phyloP scores from a whole-genome alignment of 2,797 vertebrate genomes.

The Amblyraja radiata region DNA sequence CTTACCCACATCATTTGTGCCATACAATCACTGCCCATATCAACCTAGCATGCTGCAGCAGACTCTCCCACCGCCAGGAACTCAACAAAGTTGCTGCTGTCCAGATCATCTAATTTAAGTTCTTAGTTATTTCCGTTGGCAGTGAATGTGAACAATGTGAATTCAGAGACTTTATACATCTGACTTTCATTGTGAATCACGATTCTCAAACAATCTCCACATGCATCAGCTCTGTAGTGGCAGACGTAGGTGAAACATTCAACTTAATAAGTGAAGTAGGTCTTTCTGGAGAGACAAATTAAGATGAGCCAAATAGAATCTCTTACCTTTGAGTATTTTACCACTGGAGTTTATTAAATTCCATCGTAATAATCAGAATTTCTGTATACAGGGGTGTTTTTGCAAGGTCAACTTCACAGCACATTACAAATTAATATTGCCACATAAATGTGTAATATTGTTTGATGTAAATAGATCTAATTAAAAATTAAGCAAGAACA shows the following conservation, averaged over 20 bases:
- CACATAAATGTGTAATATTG: not conserved
- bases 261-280: not conserved
- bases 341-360: not conserved
- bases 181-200: not conserved
- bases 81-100: too few species aligned
- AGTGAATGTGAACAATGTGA: not conserved
- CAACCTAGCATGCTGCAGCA: too few species aligned
- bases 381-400: not conserved
- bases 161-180: not conserved
- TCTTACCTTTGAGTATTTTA: not conserved
- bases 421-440: not conserved
- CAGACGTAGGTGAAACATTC: not conserved
- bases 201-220: not conserved
- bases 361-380: not conserved
- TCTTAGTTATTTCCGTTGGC: too few species aligned
- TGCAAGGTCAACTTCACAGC: not conserved
- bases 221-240: not conserved
- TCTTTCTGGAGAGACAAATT: not conserved
- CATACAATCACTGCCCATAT: too few species aligned
- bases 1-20: too few species aligned
- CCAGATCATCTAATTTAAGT: too few species aligned
- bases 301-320: not conserved
- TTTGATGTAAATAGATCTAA: not conserved
- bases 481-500: not conserved
- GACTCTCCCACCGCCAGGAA: too few species aligned